Base-by-base conservation (phyloP, 2,888 invertebrate genomes). In the Calliopum simillimum region DNA sequence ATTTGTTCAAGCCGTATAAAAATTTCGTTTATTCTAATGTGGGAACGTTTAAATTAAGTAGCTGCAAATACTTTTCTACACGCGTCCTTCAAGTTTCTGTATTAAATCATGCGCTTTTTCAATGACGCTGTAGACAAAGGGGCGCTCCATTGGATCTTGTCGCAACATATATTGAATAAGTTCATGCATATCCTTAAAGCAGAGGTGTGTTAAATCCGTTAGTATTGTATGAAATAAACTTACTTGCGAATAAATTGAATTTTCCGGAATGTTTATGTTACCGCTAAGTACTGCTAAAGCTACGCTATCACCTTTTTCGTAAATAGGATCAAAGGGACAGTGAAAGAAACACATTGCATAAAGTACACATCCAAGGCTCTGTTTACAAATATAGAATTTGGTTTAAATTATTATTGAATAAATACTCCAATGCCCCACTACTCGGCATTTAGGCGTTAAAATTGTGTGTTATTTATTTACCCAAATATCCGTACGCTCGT, bases 401-500 rank as follows among this genome's bases (percentile, higher is more conserved):
- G 23, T 41, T 58, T 13, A 47, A 23, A 6, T 19, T 4, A 43
- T 14, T 23, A 11, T 23, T 16, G 5, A 23, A n/a, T n/a, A n/a
- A n/a, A n/a, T n/a, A n/a, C n/a, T n/a, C n/a, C n/a, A n/a, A n/a
- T n/a, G n/a, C 2, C 33, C 6, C 33, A 33, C 6, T 33, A 33
- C 3, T 6, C 33, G 33, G 33, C 4, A 2, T 2, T n/a, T n/a
- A n/a, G n/a, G n/a, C n/a, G 13, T 19, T 6, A 4, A 12, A 1
- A 47, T 14, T 6, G 12, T 13, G 33, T 5, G 5, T 25, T 55
- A 44, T 71, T 25, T 55, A 44, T 71, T 73, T 62, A 86, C 86
- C 96, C 96, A 96, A 80, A 96, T 92, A 86, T 96, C 96, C 46
- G 94, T 93, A 75, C 94, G 87, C 84, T 95, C 94, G 82, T 95